Conservation (phyloP, 92 coral and sea anemone genomes). For the Actinostola sp. region DNA sequence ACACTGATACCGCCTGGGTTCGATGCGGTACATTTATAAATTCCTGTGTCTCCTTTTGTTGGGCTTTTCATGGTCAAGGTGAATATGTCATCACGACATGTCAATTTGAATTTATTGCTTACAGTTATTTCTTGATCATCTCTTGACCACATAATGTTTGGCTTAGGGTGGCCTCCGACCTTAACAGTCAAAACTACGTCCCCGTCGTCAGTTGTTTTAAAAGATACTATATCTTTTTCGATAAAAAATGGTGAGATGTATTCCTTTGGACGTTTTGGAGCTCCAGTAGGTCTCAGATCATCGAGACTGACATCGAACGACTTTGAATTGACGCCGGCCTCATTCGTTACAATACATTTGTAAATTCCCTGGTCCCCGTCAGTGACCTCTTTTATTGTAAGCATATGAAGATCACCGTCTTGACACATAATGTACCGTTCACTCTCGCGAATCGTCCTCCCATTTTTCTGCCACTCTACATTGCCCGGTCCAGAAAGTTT, state of each 20-base stretch:
- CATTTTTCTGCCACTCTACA: conserved; percentile 82
- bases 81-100: conserved; percentile 59
- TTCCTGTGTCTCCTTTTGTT: conserved; percentile 77
- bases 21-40: conserved; percentile 81
- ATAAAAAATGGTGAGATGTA: conserved; percentile 63
- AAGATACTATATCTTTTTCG: conserved; percentile 47
- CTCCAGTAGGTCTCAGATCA: conserved; percentile 27
- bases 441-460: conserved; percentile 61
- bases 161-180: conserved; percentile 71
- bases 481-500: conserved; percentile 67
- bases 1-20: conserved; percentile 76
- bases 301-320: conserved; percentile 58
- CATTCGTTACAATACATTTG: conserved; percentile 78
- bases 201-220: conserved; percentile 68
- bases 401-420: conserved; percentile 72
- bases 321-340: conserved; percentile 51
- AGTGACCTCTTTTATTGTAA: conserved; percentile 68
- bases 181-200: conserved; percentile 66
- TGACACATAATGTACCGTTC: conserved; percentile 64
- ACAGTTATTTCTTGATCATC: conserved; percentile 53
- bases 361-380: conserved; percentile 81
- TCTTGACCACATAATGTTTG: conserved; percentile 69
- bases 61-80: conserved; percentile 65
- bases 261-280: conserved; percentile 42
- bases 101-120: conserved; percentile 62